Evolutionary conservation across 2,888 invertebrate species (phyloP), one percentile per base, ranked within the genome.

Genomic region (Nudaria mundana): DNA sequence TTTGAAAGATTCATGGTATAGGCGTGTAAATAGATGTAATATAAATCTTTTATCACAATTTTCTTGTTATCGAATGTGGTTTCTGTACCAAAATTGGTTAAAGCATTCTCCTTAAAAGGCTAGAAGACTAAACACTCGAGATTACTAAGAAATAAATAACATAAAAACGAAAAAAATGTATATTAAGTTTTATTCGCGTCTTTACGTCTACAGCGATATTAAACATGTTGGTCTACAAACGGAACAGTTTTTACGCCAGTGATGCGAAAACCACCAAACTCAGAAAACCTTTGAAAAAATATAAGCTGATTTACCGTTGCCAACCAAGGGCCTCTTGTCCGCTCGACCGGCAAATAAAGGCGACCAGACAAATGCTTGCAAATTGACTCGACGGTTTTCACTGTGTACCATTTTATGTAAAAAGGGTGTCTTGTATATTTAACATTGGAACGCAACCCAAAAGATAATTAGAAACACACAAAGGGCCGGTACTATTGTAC

Each of bases 321-420:
- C 66, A 74, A 71, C 68, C 69, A 73, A 71, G 65, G 74, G 70
- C 71, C 76, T 76, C 77, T 76, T 71, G 75, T 57, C 63, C 82
- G 67, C 73, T 80, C 81, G 77, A 68, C 83, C 83, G 82, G 77
- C 81, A 87, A 87, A 85, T 84, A 86, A 85, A 86, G 81, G 82
- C 82, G 77, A 80, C 82, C 82, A 84, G 85, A 85, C 84, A 85
- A 86, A 86, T 85, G 83, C 78, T 82, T 74, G 72, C 80, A 86
- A 86, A 87, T 87, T 85, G 84, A 85, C 83, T 85, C 78, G 71
- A 85, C 81, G 76, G 81, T 84, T 83, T 81, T 80, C 77, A 81
- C 78, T 71, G 76, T 79, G 78, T 73, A 72, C 75, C 74, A 81
- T 79, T 71, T 76, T 68, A 65, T 63, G 58, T 56, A 71, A 71